phyloP scores from a whole-genome alignment of 2,888 invertebrate genomes.

The Caenorhabditis sp. region DNA sequence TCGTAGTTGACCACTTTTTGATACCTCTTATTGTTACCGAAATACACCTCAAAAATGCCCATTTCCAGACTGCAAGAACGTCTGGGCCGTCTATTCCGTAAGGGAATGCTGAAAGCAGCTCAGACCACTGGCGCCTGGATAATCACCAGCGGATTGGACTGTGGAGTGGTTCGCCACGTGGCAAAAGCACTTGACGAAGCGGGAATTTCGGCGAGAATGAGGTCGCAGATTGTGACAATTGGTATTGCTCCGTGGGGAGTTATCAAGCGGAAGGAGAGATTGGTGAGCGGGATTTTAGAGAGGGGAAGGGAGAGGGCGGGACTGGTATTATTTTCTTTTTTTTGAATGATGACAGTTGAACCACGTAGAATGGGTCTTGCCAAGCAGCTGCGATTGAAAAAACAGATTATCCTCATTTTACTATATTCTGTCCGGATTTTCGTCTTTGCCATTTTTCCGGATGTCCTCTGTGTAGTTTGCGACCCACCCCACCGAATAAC shows the following conservation, averaged over 20 bases:
- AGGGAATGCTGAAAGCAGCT: constrained; percentile 97
- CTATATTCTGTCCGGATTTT: too few species aligned
- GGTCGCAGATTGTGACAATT: constrained; percentile 89
- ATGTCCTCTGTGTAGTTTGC: too few species aligned
- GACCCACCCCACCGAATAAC: too few species aligned
- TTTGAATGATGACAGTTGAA: not conserved
- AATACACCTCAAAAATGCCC: too few species aligned
- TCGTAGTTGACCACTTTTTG: too few species aligned
- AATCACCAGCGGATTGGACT: constrained; percentile 87
- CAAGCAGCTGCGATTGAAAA: too few species aligned
- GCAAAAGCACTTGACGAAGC: constrained; percentile 82
- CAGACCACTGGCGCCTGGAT: constrained; percentile 99
- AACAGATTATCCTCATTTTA: too few species aligned
- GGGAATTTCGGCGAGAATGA: constrained; percentile 82
- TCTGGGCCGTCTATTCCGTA: constrained; percentile 94
- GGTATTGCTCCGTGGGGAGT: constrained; percentile 99
- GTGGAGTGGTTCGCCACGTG: constrained; percentile 95
- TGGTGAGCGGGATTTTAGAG: constrained; percentile 31
- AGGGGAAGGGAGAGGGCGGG: too few species aligned
- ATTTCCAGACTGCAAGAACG: constrained; percentile 88
- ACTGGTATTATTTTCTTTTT: too few species aligned
- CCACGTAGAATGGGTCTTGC: too few species aligned
- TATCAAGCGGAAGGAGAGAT: constrained; percentile 85
- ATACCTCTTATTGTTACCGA: too few species aligned
- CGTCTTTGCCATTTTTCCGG: too few species aligned